Evolutionary conservation across 2,797 vertebrate genomes (phyloP).

Genomic region (Chelmon rostratus): DNA sequence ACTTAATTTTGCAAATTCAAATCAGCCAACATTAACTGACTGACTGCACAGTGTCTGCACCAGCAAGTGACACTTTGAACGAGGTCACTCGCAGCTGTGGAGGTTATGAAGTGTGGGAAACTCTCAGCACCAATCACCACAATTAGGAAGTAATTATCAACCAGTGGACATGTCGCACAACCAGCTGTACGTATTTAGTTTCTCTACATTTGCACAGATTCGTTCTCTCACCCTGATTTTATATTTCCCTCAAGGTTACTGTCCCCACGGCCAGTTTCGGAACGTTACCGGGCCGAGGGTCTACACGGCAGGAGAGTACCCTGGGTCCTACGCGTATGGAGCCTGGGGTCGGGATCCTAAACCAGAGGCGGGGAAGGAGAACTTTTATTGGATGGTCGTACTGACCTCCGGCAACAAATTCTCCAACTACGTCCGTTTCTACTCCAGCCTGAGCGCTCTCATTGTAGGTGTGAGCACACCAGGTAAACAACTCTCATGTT

Average conservation of each 20-base stretch:
- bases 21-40: neutral
- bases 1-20: too few species aligned
- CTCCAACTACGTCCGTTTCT: slow-evolving; percentile 74
- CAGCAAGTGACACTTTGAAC: neutral
- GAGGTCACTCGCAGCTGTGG: too few species aligned
- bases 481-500: slow-evolving; percentile 47
- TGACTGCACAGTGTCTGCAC: too few species aligned
- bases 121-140: neutral
- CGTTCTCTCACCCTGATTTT: neutral
- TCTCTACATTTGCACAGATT: neutral
- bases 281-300: slow-evolving; percentile 71
- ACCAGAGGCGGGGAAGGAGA: slow-evolving; percentile 78
- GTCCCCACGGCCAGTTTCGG: slow-evolving; percentile 69
- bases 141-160: neutral
- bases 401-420: slow-evolving; percentile 72
- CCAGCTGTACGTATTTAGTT: neutral
- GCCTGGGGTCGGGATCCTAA: slow-evolving; percentile 85
- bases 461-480: slow-evolving; percentile 69
- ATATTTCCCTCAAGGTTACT: slow-evolving; percentile 59
- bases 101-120: neutral
- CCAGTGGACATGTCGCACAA: too few species aligned
- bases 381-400: slow-evolving; percentile 82
- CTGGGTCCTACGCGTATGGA: slow-evolving; percentile 74
- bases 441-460: slow-evolving; percentile 76
- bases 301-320: slow-evolving; percentile 74